Base-by-base conservation (phyloP, 2,888 invertebrate species). In the Punctoribates punctum region DNA sequence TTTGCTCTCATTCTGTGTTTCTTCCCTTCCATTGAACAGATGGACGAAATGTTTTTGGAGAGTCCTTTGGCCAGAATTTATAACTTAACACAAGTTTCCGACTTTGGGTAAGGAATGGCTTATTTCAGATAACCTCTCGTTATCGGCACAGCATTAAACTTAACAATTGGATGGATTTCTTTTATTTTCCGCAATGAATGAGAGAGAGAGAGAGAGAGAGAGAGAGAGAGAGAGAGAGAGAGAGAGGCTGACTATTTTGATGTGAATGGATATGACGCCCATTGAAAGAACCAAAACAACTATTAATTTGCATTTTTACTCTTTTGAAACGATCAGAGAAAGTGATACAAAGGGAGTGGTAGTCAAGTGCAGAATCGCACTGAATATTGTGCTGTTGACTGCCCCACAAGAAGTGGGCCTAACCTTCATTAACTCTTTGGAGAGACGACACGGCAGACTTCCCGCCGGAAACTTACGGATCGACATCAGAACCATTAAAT, bases 401-500 rank as follows among this genome's bases (percentile, higher is more conserved):
- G 77, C 75, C 27, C 75, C 78, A 0, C 77, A 79, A n/a, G 72
- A 79, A 42, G 77, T 79, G 5, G 79, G 79, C 11, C 74, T 79
- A 51, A 75, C 77, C 0, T 75, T 79, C 6, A 73, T 79, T 11
- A 75, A 77, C 13, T 76, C 77, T 25, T 62, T 79, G 13, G 79
- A 79, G 57, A 75, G 75, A 42, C 73, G 78, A 9, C 79, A 79
- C 38, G 79, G 79, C 9, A 74, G 76, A 29, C 73, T 79, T 9
- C 79, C 79, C 0, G 79, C 78, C 23, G 79, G 79, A 29, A 51
- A 74, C 15, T 62, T 79, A 23, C 76, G 78, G 46, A 78, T 79
- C 29, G 79, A 79, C 54, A 79, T 79, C n/a, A 77, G 77, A 51
- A 76, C 79, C 9, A 62, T 79, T 15, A 75, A 74, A 17, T 79